Conservation (phyloP, 1,140 invertebrate genomes). For the Nasonia longicornis region DNA sequence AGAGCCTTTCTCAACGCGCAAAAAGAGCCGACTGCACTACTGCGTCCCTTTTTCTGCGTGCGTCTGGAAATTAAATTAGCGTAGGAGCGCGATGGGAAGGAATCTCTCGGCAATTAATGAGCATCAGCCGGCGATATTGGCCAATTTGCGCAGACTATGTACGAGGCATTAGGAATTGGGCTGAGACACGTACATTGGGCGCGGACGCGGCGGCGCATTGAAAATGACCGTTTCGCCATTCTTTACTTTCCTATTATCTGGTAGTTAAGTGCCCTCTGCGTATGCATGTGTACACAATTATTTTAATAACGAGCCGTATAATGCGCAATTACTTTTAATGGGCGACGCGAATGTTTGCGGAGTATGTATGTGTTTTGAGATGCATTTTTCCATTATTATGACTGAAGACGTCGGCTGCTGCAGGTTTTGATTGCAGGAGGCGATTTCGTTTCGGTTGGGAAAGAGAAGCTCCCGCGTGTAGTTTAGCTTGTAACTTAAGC, state of each 20-base stretch:
- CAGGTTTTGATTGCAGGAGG: too few species aligned
- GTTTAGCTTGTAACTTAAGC: too few species aligned
- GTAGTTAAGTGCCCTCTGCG: not conserved
- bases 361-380: not conserved
- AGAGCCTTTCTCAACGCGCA: not conserved
- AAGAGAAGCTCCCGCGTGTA: too few species aligned
- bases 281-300: not conserved
- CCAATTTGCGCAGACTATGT: not conserved
- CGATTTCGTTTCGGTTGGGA: too few species aligned
- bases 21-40: not conserved
- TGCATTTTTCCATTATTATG: too few species aligned
- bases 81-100: not conserved
- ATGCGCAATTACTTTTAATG: constrained; percentile 34
- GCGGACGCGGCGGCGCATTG: not conserved
- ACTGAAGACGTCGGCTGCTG: too few species aligned
- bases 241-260: constrained; percentile 30
- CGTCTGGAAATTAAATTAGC: not conserved
- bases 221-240: constrained; percentile 11
- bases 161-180: not conserved
- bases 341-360: not conserved
- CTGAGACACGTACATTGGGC: not conserved
- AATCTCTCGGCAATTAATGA: not conserved
- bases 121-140: not conserved
- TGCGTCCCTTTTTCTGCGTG: not conserved
- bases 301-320: constrained; percentile 32